Conservation (phyloP, 2,113 vertebrate genomes). For the Rhinoderma darwinii region DNA sequence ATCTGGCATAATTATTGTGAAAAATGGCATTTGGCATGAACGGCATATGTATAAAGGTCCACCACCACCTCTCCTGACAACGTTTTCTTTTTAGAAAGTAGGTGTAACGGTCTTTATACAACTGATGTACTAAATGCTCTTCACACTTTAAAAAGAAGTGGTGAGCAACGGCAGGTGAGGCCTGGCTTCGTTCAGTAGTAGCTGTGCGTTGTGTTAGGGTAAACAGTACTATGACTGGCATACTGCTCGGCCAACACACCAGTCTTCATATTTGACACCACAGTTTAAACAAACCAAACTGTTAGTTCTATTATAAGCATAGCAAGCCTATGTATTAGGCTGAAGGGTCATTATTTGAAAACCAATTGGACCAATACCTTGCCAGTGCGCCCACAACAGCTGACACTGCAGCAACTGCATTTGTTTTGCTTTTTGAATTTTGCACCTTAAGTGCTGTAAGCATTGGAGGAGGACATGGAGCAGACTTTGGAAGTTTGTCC, state of each 20-base stretch:
- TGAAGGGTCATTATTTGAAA: background rate
- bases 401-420: constrained; percentile 71
- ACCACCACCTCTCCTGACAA: background rate
- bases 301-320: background rate
- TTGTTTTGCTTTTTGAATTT: constrained; percentile 65
- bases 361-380: constrained; percentile 69
- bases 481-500: constrained; percentile 59
- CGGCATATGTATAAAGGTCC: background rate
- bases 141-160: too few relatives aligned
- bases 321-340: background rate
- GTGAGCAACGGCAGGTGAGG: too few relatives aligned
- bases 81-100: background rate
- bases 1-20: too few relatives aligned
- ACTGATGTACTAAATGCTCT: background rate
- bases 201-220: background rate
- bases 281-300: background rate
- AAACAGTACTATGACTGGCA: background rate
- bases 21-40: too few relatives aligned
- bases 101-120: background rate
- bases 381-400: constrained; percentile 69
- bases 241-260: too few relatives aligned
- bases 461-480: constrained; percentile 60
- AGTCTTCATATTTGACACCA: background rate
- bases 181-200: too few relatives aligned
- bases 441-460: constrained; percentile 67